A percentile compares a stretch with the other conserved stretches of the same genome.
These are phyloP conservation scores for Meganola albula DNA, from an alignment of 2,888 invertebrate species.

Conservation along the genomic window DNA sequence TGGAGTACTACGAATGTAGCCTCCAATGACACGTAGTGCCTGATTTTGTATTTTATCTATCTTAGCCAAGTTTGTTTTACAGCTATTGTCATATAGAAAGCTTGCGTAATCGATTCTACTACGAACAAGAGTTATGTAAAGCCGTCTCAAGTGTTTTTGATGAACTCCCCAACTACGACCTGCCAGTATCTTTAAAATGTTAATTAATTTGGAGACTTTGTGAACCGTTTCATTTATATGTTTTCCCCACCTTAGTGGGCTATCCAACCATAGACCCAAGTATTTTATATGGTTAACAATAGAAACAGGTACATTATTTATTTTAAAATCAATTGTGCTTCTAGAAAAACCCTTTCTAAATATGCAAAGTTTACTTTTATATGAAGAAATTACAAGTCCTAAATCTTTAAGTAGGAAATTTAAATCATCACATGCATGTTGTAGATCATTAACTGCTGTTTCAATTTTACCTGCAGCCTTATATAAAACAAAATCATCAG, in stretches of 20 bases:
- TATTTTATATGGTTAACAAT: conserved; percentile 3
- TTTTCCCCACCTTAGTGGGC: background rate
- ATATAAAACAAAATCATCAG: no score
- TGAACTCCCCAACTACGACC: background rate
- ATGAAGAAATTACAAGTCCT: no score
- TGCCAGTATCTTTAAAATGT: background rate
- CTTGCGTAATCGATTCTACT: background rate
- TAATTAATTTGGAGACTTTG: background rate
- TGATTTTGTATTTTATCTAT: background rate
- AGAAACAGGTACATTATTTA: background rate
- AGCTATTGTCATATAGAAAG: background rate
- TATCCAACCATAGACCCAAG: background rate
- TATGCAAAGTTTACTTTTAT: no score
- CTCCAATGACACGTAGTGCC: background rate
- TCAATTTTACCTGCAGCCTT: no score
- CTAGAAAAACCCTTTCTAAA: no score
- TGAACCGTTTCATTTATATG: background rate
- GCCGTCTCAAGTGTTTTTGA: background rate
- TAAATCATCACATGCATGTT: no score
- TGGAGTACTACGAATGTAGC: conserved; percentile 1
- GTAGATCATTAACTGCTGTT: no score
- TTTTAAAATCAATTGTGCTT: background rate
- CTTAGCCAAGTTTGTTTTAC: background rate
- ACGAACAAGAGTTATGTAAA: background rate
- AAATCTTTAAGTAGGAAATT: no score